phyloP scores from a whole-genome alignment of 2,888 invertebrate species.

The Diachrysia chrysitis region DNA sequence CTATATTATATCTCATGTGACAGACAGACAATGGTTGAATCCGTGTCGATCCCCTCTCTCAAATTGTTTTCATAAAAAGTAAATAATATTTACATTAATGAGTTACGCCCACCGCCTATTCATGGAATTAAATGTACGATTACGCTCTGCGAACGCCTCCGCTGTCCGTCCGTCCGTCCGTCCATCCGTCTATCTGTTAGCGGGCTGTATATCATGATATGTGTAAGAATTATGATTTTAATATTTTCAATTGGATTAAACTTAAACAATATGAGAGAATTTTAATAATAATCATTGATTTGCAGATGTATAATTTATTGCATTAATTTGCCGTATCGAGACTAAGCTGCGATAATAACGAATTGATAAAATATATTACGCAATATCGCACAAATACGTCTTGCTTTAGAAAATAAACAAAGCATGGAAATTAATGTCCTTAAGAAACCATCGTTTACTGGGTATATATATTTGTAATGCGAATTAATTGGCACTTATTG shows the following conservation, averaged over 20 bases:
- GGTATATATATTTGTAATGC: slow-evolving; percentile 1
- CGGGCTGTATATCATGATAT: no score
- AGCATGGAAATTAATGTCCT: slow-evolving; percentile 16
- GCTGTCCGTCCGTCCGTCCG: no score
- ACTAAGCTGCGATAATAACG: not conserved
- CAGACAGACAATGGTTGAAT: no score
- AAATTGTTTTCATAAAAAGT: not conserved
- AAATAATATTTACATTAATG: not conserved
- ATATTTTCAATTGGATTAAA: no score
- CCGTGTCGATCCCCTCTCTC: not conserved
- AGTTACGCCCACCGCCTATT: not conserved
- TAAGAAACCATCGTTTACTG: no score
- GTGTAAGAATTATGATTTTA: no score
- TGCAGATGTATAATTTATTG: slow-evolving; percentile 1
- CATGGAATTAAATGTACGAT: not conserved
- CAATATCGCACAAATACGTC: not conserved
- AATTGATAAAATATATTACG: not conserved
- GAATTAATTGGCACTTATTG: slow-evolving; percentile 15
- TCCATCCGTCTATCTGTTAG: no score
- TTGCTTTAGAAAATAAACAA: slow-evolving; percentile 4
- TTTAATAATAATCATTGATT: not conserved
- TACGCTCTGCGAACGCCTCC: no score
- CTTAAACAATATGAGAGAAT: no score
- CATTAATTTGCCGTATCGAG: not conserved
- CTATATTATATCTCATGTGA: no score